Evolutionary conservation across 2,797 vertebrate species (phyloP), one percentile per base, ranked within the genome.

Genomic region (Ambastaia sidthimunki): DNA sequence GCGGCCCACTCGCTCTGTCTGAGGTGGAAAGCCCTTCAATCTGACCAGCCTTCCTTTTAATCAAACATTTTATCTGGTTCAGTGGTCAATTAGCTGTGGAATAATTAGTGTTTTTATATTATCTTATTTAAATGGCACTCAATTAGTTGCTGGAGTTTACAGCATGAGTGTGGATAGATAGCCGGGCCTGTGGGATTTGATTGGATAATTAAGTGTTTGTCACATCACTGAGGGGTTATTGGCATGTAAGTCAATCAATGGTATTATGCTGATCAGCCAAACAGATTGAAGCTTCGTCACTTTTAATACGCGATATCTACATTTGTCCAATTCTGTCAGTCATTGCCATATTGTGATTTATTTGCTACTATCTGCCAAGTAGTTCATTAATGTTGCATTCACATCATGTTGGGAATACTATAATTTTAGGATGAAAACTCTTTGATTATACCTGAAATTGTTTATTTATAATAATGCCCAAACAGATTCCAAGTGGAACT

Each of bases 31-130:
- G 25, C 5, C 5, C 16, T 34, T 63, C 60, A 34, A 5, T 25
- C 47, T 50, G 60, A 67, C 15, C 16, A 19, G 55, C 11, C 21
- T 19, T 12, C 13, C 15, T 41, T 65, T 3, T 68, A 28, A 44
- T 41, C 34, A 59, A 41, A 59, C 3, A 18, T 59, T 76, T 68
- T 44, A 44, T 59, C 3, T 28, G 34, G 25, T 76, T 67, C 3
- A 67, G n/a, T 37, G 18, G 18, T 65, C 62, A 41, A 6, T 65
- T 41, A 41, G 62, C 23, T 9, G 18, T 18, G n/a, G 37, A 68
- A 76, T 68, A 57, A 76, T 76, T 67, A 2, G 67, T 28, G 63
- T 57, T 67, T 63, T 47, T 60, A 54, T 7, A 4, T 73, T 1
- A 31, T 34, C 23, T 28, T 10, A 44, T 37, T 37, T 25, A 11